Evolutionary conservation across 1,140 invertebrate genomes (phyloP).

Genomic region (Cydia fagiglandana): DNA sequence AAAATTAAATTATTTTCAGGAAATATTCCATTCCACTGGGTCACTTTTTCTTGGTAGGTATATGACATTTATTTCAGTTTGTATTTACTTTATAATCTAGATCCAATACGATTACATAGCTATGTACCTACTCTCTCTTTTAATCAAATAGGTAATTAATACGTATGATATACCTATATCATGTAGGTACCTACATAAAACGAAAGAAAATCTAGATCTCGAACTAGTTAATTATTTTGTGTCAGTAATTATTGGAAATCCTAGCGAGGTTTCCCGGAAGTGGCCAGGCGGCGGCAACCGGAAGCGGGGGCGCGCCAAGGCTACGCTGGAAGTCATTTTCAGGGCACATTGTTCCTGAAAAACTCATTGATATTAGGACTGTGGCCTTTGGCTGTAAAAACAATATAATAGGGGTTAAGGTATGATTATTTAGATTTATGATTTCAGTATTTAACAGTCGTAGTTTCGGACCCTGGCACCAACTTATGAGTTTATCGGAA

Average conservation of each 20-base stretch:
- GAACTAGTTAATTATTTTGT: constrained; percentile 40
- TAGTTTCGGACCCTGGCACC: no score
- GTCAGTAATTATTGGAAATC: constrained; percentile 44
- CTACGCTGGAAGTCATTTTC: constrained; percentile 19
- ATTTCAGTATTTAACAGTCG: no score
- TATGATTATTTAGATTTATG: no score
- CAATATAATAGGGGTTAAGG: neutral
- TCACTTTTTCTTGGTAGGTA: no score
- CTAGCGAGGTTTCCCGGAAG: constrained; percentile 39
- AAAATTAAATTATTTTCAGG: no score
- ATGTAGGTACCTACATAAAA: neutral
- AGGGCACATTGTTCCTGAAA: neutral
- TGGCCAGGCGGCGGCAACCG: constrained; percentile 22
- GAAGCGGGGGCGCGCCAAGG: constrained; percentile 21
- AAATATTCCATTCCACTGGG: no score
- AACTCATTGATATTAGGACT: constrained; percentile 5
- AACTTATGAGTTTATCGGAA: no score
- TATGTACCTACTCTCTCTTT: neutral
- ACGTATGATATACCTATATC: neutral
- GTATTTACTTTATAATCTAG: no score
- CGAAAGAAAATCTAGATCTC: constrained; percentile 6
- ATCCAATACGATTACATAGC: no score
- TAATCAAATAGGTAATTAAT: no score
- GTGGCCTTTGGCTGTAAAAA: neutral
- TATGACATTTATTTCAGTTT: no score